These are phyloP conservation scores for Philereme vetulata DNA, from an alignment of 2,888 invertebrate species.

Conservation along the genomic window DNA sequence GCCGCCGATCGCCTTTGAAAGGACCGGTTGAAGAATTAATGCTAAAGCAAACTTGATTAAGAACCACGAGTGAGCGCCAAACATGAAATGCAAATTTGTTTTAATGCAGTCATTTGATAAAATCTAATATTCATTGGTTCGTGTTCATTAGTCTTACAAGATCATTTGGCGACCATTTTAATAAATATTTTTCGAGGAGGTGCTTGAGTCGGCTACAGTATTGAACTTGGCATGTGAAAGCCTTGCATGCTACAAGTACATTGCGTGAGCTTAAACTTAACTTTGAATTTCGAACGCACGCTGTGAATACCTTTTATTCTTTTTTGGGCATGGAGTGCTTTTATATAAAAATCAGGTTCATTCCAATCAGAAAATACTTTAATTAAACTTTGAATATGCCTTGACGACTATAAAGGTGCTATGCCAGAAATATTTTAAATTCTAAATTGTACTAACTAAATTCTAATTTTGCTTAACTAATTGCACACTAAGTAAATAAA, in stretches of 20 bases:
- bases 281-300: constrained; percentile 64
- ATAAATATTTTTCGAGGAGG: constrained; percentile 35
- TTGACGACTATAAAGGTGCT: no score
- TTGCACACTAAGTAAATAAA: no score
- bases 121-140: constrained; percentile 29
- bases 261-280: constrained; percentile 67
- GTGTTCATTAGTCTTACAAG: constrained; percentile 32
- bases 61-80: constrained; percentile 60
- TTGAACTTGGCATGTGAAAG: constrained; percentile 57
- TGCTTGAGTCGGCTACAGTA: constrained; percentile 45
- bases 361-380: constrained; percentile 44
- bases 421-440: no score
- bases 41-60: constrained; percentile 68
- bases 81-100: constrained; percentile 54
- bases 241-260: constrained; percentile 38
- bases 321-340: constrained; percentile 45
- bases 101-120: constrained; percentile 30
- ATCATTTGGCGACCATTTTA: constrained; percentile 28
- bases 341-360: constrained; percentile 49
- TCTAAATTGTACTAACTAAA: no score
- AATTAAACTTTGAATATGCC: constrained; percentile 28
- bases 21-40: constrained; percentile 62
- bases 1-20: constrained; percentile 60
- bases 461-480: no score
- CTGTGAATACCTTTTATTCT: constrained; percentile 52